Evolutionary conservation across 2,113 vertebrate genomes (phyloP).

Genomic region (Stercorarius parasiticus): DNA sequence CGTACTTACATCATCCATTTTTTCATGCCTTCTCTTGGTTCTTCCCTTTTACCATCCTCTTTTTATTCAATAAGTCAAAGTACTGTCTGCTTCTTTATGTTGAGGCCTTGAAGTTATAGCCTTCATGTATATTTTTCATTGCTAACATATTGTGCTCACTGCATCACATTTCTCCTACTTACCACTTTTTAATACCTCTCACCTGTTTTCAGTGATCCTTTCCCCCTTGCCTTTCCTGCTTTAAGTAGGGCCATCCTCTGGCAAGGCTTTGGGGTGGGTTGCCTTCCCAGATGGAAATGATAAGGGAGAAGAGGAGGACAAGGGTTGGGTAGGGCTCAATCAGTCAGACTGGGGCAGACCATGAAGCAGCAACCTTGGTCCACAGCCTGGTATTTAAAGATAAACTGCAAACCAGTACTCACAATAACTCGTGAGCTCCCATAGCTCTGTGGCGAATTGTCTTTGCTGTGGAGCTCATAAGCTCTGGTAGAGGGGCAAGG

Average conservation of each 20-base stretch:
- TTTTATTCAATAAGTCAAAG: background rate
- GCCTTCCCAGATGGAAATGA: background rate
- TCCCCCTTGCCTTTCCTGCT: background rate
- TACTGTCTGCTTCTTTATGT: background rate
- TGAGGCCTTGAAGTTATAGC: background rate
- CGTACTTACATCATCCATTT: background rate
- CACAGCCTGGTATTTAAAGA: background rate
- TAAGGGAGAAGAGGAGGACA: background rate
- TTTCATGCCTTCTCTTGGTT: background rate
- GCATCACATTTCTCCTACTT: background rate
- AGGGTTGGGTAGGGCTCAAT: background rate
- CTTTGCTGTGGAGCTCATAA: background rate
- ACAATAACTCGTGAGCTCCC: background rate
- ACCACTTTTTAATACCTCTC: background rate
- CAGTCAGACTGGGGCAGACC: background rate
- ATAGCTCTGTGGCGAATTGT: background rate
- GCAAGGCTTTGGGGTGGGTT: background rate
- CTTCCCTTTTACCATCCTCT: background rate
- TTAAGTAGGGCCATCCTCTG: background rate
- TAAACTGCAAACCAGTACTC: background rate
- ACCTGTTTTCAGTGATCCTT: background rate
- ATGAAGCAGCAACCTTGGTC: background rate
- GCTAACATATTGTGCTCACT: background rate
- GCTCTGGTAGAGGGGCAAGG: background rate
- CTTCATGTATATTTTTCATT: background rate